Base-by-base conservation (phyloP, 2,888 invertebrate species). In the Cataglyphis rosenhaueri region DNA sequence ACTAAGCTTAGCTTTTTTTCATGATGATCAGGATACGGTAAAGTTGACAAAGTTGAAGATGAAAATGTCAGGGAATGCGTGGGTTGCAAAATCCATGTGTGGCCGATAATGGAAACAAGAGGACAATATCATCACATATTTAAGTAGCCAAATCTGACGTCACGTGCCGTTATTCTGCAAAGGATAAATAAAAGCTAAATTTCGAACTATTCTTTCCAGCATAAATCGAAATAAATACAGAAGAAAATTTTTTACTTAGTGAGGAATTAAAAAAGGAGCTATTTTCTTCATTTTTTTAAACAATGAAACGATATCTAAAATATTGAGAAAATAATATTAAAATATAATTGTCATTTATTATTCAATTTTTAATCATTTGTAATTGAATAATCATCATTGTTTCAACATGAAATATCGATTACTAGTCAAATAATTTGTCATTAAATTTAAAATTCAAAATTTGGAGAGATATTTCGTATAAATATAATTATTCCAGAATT, bases 31-130 rank as follows among this genome's bases (percentile, higher is more conserved):
- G 73, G 74, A 84, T 25, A 62, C 21, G 10, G n/a, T 82, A 73
- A 84, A 81, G 76, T 29, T 83, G 59, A 66, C 73, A 81, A 48
- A 73, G 59, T 68, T 86, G 78, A 83, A 75, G 82, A 84, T 85
- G 65, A 48, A 70, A 81, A 35, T 71, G n/a, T 85, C 78, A 68
- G 85, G 78, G 52, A 52, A 71, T 86, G 86, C 84, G 88, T 88
- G 68, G 88, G 88, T 84, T 87, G 84, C 64, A 71, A 88, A 88
- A 88, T 84, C 64, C 64, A 15, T 59, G 76, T 79, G 68, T 66
- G 25, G 2, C 87, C 82, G 88, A 81, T 84, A 85, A 86, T 85
- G 84, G 85, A 88, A 65, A 12, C 41, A 84, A 88, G 82, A 81
- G 74, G 64, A 81, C 75, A 85, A 29, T 44, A n/a, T 29, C 52